Conservation (phyloP, 2,113 vertebrate species). For the Odobenus rosmarus region DNA sequence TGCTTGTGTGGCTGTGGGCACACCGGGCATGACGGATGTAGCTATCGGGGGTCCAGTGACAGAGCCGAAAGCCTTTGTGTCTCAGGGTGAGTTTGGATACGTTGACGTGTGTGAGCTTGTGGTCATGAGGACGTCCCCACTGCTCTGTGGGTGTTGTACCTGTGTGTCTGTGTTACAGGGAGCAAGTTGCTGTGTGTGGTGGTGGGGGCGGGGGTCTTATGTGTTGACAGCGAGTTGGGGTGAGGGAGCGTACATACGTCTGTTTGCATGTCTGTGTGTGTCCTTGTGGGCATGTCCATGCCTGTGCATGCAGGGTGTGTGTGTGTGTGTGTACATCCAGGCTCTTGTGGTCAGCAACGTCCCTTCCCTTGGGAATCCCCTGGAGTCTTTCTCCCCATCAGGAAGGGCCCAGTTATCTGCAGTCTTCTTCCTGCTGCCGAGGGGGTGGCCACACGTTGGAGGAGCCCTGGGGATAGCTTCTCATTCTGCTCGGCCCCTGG, state of each 20-base stretch:
- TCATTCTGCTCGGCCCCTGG: not conserved
- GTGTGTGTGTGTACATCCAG: not conserved
- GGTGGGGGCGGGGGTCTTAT: not conserved
- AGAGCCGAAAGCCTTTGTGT: not conserved
- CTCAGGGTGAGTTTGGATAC: not conserved
- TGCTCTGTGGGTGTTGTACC: not conserved
- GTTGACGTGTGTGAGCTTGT: not conserved
- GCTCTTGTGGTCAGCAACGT: not conserved
- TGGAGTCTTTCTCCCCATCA: not conserved
- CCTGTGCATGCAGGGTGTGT: not conserved
- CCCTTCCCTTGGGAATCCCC: not conserved
- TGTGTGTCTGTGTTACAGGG: accelerated
- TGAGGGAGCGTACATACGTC: not conserved
- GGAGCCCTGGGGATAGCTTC: not conserved
- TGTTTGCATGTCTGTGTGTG: not conserved
- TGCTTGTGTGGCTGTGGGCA: not conserved
- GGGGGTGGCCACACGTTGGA: no score
- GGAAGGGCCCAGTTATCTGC: not conserved
- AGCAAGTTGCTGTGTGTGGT: not conserved
- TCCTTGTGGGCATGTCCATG: not conserved
- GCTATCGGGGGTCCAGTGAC: not conserved
- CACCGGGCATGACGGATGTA: not conserved
- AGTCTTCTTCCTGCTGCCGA: not conserved
- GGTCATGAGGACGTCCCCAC: not conserved
- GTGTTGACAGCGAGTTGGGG: not conserved